Evolutionary conservation across 2,797 vertebrate species (phyloP), one percentile per base, ranked within the genome.

Genomic region (Enteromius argenteus): DNA sequence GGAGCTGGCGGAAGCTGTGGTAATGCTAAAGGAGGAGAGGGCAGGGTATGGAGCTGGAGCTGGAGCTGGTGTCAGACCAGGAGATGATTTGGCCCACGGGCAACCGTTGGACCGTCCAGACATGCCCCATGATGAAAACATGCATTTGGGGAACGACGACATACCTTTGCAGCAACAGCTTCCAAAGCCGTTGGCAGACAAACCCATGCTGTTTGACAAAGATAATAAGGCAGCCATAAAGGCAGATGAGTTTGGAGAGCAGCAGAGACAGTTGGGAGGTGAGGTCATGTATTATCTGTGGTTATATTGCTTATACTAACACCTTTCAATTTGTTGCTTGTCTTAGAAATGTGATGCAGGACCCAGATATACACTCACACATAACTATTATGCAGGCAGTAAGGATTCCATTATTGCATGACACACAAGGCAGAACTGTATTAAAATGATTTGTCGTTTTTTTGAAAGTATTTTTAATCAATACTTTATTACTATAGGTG

Each of bases 221-320:
- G 93, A 95, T 84, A 94, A 93, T 89, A 96, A 95, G 85, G 92
- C 83, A 3, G 91, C 86, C 17, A 90, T 96, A 49, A 93, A 90
- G 86, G 94, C 94, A 0, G 95, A 95, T 19, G 95, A 96, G 88
- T 87, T 96, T 74, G 95, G 94, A 79, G 95, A 95, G 84, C 92
- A 94, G 81, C 92, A 90, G 51, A 93, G 91, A 84, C 95, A 93
- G 49, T 86, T 92, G 44, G 89, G 72, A 94, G 94, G 95, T 96
- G 77, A 76, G 62, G 23, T 66, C 67, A 66, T 73, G 78, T 32
- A 74, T 66, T 42, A 30, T 77, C 3, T 35, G 1, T 74, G 21
- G 10, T 66, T 56, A 21, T 67, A 39, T 56, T 71, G 14, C 60
- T 32, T 64, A 62, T 6, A 62, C 23, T 37, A n/a, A 21, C 11